A percentile compares a stretch with the other conserved stretches of the same genome.
phyloP scores from a whole-genome alignment of 1,140 invertebrate species.

The Drosophila suzukii region DNA sequence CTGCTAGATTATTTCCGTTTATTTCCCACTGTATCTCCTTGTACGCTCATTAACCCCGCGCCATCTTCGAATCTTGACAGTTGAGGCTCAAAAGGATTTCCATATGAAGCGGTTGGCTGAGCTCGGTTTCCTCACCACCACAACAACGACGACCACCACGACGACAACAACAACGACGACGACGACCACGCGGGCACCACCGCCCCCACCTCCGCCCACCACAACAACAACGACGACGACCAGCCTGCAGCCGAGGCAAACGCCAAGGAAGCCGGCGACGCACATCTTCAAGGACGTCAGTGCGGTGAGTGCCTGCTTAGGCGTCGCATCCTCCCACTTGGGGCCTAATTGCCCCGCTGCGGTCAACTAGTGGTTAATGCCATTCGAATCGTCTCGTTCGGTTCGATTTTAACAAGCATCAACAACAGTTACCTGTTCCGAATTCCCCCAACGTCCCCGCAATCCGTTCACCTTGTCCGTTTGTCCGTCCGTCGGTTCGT shows the following conservation, averaged over 20 bases:
- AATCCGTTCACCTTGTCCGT: constrained; percentile 1
- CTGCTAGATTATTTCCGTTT: background rate
- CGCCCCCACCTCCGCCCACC: constrained; percentile 65
- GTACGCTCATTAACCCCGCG: background rate
- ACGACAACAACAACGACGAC: constrained; percentile 81
- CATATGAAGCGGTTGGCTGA: constrained; percentile 88
- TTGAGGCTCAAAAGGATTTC: constrained; percentile 95
- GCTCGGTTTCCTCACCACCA: constrained; percentile 85
- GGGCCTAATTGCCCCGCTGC: constrained; percentile 48
- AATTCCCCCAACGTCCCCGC: background rate
- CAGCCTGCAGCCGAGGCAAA: constrained; percentile 70
- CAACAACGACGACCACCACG: constrained; percentile 84
- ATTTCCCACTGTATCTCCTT: background rate
- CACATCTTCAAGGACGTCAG: constrained; percentile 69
- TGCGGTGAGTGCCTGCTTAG: constrained; percentile 56
- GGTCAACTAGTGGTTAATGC: constrained; percentile 38
- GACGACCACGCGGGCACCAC: constrained; percentile 67
- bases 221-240: constrained; percentile 72
- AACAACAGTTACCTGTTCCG: constrained; percentile 43
- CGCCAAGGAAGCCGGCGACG: constrained; percentile 69
- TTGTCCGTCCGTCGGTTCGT: constrained; percentile 42
- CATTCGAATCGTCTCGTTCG: background rate
- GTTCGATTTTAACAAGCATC: constrained; percentile 57
- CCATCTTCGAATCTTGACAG: constrained; percentile 85
- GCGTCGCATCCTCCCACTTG: constrained; percentile 33